Base-by-base conservation (phyloP, 2,797 vertebrate species). In the Tiaroga cobitis region DNA sequence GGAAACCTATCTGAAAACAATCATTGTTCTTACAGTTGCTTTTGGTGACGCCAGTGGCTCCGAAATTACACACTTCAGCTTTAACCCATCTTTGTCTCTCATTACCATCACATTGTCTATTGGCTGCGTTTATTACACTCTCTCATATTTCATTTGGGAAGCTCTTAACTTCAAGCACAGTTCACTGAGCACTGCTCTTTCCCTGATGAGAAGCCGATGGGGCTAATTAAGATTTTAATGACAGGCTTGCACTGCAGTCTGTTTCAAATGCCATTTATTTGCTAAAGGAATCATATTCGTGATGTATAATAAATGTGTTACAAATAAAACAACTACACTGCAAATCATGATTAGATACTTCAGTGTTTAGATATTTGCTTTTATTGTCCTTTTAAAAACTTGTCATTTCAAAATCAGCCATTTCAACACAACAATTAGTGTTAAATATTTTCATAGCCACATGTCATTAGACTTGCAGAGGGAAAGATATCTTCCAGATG, bases 221-320 rank as follows among this genome's bases (percentile, higher is more conserved):
- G 82, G 86, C 83, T 91, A 90, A 93, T 93, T 91, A 90, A 87
- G 81, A 87, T 87, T 89, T 90, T 94, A 93, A 94, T 93, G 91
- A 91, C 86, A 88, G 87, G 88, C 85, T 89, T 89, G 89, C 70
- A 24, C 32, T 80, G 84, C 63, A 72, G 84, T 69, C 65, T 80
- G 80, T 87, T 90, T 70, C 54, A 80, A 46, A 87, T 86, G 81
- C 90, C 88, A 77, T 86, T 92, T 87, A 90, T 89, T 83, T 76
- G 49, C 87, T 83, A 81, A 90, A 90, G 88, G 86, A 80, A 81
- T 86, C 56, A 51, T 79, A 43, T 73, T 86, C 85, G 82, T 89
- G 90, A 92, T 89, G 89, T 91, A 90, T 91, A 80, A 82, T 32
- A 39, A 56, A 63, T 32, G 80, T 37, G 79, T 46, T 43, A 29